Evolutionary conservation across 2,113 vertebrate genomes (phyloP).

Genomic region (Pelvicachromis taeniatus): DNA sequence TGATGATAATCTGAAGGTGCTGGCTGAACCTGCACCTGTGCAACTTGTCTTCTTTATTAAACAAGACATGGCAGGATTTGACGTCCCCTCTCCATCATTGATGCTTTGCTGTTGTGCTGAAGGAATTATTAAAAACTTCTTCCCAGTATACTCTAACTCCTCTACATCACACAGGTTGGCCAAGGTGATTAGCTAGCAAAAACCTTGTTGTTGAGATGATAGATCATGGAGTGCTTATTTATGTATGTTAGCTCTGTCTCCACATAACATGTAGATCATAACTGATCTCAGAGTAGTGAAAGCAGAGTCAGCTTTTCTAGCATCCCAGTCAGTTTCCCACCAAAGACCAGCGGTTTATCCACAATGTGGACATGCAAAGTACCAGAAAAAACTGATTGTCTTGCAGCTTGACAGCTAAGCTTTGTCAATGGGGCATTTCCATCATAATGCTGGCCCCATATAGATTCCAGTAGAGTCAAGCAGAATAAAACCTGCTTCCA

Average conservation of each 20-base stretch:
- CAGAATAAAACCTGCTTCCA: neutral
- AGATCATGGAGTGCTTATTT: neutral
- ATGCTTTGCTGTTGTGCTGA: neutral
- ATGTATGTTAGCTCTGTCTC: neutral
- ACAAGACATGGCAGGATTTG: neutral
- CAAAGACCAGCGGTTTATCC: neutral
- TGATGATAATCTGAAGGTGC: neutral
- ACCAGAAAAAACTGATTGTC: neutral
- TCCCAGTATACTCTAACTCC: neutral
- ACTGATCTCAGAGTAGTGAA: neutral
- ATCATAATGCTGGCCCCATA: neutral
- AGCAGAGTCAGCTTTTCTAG: neutral
- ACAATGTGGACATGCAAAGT: neutral
- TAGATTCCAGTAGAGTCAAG: neutral
- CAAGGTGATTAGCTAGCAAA: neutral
- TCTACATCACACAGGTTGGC: neutral
- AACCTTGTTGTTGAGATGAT: neutral
- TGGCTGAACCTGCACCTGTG: neutral
- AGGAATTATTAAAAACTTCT: neutral
- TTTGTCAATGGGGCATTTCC: neutral
- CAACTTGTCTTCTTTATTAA: neutral
- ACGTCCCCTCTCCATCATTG: neutral
- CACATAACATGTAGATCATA: neutral
- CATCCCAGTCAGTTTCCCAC: neutral
- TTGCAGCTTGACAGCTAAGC: neutral